Conservation (phyloP, 1,140 invertebrate genomes). For the Drosophila aff. region DNA sequence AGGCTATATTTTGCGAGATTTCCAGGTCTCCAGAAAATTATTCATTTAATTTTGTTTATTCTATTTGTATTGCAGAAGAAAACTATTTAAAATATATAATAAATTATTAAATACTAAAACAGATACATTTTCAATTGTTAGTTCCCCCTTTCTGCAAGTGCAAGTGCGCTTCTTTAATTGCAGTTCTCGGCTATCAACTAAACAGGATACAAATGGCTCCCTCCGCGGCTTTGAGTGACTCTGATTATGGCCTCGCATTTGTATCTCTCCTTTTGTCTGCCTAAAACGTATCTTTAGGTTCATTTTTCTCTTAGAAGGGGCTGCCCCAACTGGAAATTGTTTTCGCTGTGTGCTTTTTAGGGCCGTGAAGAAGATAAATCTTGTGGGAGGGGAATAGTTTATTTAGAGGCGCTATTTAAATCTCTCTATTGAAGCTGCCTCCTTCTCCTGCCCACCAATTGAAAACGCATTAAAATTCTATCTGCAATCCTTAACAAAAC, state of each 20-base stretch:
- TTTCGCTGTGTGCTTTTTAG: conserved; percentile 56
- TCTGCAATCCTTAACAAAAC: conserved; percentile 27
- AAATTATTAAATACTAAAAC: no score
- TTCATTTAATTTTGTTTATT: background rate
- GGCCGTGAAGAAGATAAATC: conserved; percentile 25
- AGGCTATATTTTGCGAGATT: background rate
- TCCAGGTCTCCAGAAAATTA: background rate
- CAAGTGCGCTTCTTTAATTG: conserved; percentile 55
- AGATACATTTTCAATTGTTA: no score
- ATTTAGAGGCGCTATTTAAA: background rate
- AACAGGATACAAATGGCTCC: conserved; percentile 66
- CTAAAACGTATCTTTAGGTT: conserved; percentile 69
- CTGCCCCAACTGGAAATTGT: conserved; percentile 50
- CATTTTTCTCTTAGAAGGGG: conserved; percentile 62
- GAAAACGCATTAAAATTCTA: conserved; percentile 46
- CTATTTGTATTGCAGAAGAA: background rate
- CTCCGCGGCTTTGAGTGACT: conserved; percentile 57
- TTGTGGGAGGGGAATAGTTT: conserved; percentile 6
- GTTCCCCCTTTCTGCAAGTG: background rate
- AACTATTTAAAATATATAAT: background rate
- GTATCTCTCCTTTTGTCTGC: conserved; percentile 41
- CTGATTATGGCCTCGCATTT: conserved; percentile 64
- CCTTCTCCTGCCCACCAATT: background rate
- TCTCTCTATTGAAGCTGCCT: conserved; percentile 6
- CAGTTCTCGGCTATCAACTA: conserved; percentile 64